Evolutionary conservation across 2,888 invertebrate genomes (phyloP).

Genomic region (Imbricaverruca yamaguchii): DNA sequence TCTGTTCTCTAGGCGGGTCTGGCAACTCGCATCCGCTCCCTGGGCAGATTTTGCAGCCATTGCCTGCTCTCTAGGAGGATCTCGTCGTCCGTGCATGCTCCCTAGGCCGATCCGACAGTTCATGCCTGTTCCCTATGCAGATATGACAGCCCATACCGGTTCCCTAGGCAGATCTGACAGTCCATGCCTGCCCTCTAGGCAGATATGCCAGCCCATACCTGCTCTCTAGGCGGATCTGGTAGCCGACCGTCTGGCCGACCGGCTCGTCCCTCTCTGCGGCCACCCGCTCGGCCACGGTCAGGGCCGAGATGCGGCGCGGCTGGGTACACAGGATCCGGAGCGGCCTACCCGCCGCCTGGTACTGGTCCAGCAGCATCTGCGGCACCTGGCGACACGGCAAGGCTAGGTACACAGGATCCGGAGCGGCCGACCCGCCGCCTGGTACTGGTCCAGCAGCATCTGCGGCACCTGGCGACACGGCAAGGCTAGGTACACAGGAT

Average conservation of each 20-base stretch:
- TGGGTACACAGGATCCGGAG: conserved; percentile 89
- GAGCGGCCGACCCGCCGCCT: conserved; percentile 54
- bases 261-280: conserved; percentile 61
- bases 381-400: conserved; percentile 64
- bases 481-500: conserved; percentile 92
- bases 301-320: conserved; percentile 82
- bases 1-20: too few species aligned
- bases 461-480: conserved; percentile 68
- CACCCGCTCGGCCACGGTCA: conserved; percentile 80
- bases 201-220: conserved; percentile 41
- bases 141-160: conserved; percentile 45
- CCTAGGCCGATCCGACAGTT: neutral
- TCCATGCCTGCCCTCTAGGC: too few species aligned
- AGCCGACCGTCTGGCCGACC: conserved; percentile 61
- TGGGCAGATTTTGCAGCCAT: neutral
- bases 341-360: conserved; percentile 51
- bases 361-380: conserved; percentile 77
- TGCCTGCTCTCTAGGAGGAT: too few species aligned
- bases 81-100: too few species aligned
- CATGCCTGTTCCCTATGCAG: too few species aligned
- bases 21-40: too few species aligned
- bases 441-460: conserved; percentile 70
- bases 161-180: too few species aligned
- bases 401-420: conserved; percentile 92
- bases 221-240: conserved; percentile 85